A percentile compares a stretch with the other conserved stretches of the same genome.
phyloP scores from a whole-genome alignment of 2,888 invertebrate genomes.

The Gymnosoma rotundatum region DNA sequence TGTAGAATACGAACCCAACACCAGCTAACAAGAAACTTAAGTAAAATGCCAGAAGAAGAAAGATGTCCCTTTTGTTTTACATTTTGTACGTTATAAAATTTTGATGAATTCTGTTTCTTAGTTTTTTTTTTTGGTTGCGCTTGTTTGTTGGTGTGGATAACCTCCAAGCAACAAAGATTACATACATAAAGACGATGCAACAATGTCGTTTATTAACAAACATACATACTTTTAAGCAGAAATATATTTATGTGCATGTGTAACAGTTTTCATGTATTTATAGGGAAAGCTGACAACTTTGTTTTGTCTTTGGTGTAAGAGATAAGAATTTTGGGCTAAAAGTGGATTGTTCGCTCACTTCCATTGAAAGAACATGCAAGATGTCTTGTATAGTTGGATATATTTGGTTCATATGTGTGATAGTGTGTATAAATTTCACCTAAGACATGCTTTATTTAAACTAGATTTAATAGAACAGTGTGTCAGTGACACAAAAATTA shows the following conservation, averaged over 20 bases:
- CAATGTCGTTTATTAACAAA: neutral
- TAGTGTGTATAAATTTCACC: conserved; percentile 24
- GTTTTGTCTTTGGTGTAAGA: conserved; percentile 24
- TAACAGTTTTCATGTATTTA: neutral
- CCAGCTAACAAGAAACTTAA: neutral
- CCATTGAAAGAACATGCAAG: conserved; percentile 53
- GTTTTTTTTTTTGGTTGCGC: conserved; percentile 22
- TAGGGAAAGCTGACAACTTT: conserved; percentile 38
- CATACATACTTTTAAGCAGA: too few species aligned
- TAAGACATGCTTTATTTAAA: conserved; percentile 44
- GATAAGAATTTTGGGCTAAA: conserved; percentile 4
- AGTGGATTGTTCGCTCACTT: conserved; percentile 56
- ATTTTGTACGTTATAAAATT: conserved; percentile 57
- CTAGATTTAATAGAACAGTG: conserved; percentile 39
- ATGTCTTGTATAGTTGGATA: conserved; percentile 29
- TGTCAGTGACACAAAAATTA: neutral
- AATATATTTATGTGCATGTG: neutral
- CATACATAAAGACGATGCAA: neutral
- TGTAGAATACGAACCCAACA: neutral
- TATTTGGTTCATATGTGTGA: neutral
- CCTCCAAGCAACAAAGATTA: neutral
- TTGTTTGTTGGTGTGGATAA: conserved; percentile 15
- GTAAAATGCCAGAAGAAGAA: conserved; percentile 38
- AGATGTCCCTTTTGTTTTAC: conserved; percentile 49
- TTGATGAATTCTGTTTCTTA: conserved; percentile 59